Conservation (phyloP, 1,140 invertebrate species). For the Leptinotarsa undecemlineata region DNA sequence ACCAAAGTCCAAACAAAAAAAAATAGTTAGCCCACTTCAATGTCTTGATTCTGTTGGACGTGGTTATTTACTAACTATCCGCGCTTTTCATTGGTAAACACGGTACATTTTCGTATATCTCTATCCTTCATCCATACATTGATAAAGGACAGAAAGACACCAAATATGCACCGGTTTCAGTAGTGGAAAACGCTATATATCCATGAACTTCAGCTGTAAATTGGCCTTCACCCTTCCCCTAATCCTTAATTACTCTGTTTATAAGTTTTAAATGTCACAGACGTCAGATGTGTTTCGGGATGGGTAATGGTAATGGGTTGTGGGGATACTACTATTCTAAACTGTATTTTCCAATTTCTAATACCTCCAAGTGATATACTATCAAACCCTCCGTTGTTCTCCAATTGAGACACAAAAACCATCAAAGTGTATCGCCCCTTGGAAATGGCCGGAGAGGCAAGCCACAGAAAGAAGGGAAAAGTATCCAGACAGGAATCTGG, state of each 20-base stretch:
- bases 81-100: too few relatives aligned
- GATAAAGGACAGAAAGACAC: too few relatives aligned
- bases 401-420: neutral
- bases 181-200: too few relatives aligned
- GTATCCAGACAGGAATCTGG: conserved; percentile 51
- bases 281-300: neutral
- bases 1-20: too few relatives aligned
- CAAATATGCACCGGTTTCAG: too few relatives aligned
- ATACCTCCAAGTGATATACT: neutral
- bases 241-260: neutral
- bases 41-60: too few relatives aligned
- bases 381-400: neutral
- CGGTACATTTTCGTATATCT: too few relatives aligned
- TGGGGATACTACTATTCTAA: neutral
- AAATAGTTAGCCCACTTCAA: too few relatives aligned
- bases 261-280: conserved; percentile 16
- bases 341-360: neutral
- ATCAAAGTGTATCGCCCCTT: conserved; percentile 9
- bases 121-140: too few relatives aligned
- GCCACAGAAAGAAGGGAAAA: conserved; percentile 51
- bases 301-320: neutral
- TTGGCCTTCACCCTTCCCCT: too few relatives aligned
- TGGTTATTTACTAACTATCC: too few relatives aligned
- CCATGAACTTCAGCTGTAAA: too few relatives aligned
- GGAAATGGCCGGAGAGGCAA: conserved; percentile 53